Percentiles rank a stretch among this genome's conserved stretches.
phyloP scores from a whole-genome alignment of 2,797 vertebrate species.

The Syngnathus acus region DNA sequence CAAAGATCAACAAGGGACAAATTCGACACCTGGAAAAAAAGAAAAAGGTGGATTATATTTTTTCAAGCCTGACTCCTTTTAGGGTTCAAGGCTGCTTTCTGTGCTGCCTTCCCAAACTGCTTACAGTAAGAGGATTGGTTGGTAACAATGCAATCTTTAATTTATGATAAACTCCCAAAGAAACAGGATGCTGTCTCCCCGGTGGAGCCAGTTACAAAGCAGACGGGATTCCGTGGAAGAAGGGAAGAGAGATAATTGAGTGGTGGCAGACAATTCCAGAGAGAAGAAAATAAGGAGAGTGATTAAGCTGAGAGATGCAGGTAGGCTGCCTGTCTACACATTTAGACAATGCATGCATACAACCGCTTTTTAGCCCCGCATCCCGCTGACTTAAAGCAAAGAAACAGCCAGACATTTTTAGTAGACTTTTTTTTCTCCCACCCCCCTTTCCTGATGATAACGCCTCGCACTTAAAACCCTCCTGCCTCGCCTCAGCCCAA shows the following conservation, averaged over 20 bases:
- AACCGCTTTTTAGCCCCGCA: slow-evolving; percentile 40
- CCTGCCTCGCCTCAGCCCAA: slow-evolving; percentile 48
- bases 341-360: slow-evolving; percentile 41
- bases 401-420: slow-evolving; percentile 36
- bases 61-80: slow-evolving; percentile 51
- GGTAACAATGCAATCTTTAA: slow-evolving; percentile 75
- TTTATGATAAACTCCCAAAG: slow-evolving; percentile 72
- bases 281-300: slow-evolving; percentile 41
- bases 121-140: slow-evolving; percentile 78
- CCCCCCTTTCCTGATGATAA: slow-evolving; percentile 23
- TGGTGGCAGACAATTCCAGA: slow-evolving; percentile 39
- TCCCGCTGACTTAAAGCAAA: slow-evolving; percentile 32
- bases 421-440: slow-evolving; percentile 25
- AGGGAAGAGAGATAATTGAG: slow-evolving; percentile 46
- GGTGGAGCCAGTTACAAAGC: slow-evolving; percentile 48
- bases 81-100: slow-evolving; percentile 58
- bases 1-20: slow-evolving; percentile 40
- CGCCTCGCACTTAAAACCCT: slow-evolving; percentile 48
- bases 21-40: slow-evolving; percentile 18
- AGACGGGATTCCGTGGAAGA: slow-evolving; percentile 46
- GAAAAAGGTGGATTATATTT: slow-evolving; percentile 22
- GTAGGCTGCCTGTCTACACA: slow-evolving; percentile 45
- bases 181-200: slow-evolving; percentile 51
- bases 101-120: slow-evolving; percentile 65
- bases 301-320: slow-evolving; percentile 42